Evolutionary conservation across 2,113 vertebrate species (phyloP).

Genomic region (Atlantisia rogersi): DNA sequence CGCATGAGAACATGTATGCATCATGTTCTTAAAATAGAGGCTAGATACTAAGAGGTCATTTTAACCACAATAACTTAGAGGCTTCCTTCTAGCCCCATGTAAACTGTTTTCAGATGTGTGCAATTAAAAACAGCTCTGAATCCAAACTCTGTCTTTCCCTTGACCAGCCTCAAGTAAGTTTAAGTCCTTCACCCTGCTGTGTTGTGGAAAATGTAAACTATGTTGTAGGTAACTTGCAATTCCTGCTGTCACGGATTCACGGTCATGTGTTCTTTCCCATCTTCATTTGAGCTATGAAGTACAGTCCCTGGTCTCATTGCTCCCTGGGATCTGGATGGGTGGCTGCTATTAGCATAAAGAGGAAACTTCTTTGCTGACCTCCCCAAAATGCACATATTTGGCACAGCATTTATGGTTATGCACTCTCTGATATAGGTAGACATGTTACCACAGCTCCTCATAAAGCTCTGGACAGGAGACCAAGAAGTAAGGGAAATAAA

Average conservation of each 20-base stretch:
- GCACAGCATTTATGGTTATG: background rate
- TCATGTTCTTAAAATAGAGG: constrained; percentile 54
- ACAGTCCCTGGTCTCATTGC: background rate
- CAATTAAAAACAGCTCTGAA: constrained; percentile 7
- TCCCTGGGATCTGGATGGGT: background rate
- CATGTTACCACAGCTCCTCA: background rate
- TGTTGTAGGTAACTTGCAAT: background rate
- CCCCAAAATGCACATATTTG: background rate
- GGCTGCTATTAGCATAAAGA: background rate
- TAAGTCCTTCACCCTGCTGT: background rate
- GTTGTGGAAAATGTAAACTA: background rate
- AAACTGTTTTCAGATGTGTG: background rate
- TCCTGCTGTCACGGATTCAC: background rate
- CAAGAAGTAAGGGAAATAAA: background rate
- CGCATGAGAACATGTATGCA: background rate
- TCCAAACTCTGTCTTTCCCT: background rate
- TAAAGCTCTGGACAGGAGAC: background rate
- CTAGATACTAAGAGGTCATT: constrained; percentile 7
- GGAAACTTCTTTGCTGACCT: background rate
- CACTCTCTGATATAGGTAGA: background rate
- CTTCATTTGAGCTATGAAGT: background rate
- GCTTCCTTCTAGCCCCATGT: background rate
- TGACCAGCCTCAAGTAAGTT: background rate
- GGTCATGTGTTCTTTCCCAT: background rate
- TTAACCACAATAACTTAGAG: background rate